A percentile compares a stretch with the other conserved stretches of the same genome.
Conservation (phyloP, 2,888 invertebrate genomes). For the Drosophila infuscata region DNA sequence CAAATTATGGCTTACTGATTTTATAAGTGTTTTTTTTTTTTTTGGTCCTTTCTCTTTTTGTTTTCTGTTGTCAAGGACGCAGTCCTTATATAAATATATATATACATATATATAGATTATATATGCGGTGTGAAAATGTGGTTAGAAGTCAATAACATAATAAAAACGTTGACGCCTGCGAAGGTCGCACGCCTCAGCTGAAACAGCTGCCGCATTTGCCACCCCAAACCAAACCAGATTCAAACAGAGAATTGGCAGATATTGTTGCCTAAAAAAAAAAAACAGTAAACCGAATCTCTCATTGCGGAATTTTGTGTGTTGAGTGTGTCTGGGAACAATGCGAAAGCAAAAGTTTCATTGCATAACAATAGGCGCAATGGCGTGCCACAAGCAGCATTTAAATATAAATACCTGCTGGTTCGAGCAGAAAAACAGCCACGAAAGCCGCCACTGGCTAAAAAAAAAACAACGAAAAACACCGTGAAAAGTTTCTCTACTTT, state of each 20-base stretch:
- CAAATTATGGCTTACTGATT: conserved; percentile 73
- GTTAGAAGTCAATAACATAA: conserved; percentile 78
- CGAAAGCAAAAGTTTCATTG: conserved; percentile 72
- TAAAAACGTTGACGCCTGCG: conserved; percentile 64
- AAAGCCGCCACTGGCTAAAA: conserved; percentile 54
- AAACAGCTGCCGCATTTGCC: conserved; percentile 33
- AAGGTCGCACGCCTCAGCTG: conserved; percentile 62
- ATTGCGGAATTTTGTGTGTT: neutral
- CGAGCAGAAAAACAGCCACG: conserved; percentile 49
- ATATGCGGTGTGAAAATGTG: conserved; percentile 75
- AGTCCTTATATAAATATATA: conserved; percentile 6
- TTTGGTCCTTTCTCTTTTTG: neutral
- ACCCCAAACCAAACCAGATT: neutral
- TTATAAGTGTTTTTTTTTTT: conserved; percentile 59
- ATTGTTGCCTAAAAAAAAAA: neutral
- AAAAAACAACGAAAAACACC: conserved; percentile 33
- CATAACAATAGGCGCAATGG: conserved; percentile 79
- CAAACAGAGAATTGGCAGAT: neutral
- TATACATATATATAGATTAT: conserved; percentile 2
- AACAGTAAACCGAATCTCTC: neutral
- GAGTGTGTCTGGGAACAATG: conserved; percentile 46
- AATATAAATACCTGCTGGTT: conserved; percentile 79
- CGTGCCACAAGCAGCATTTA: conserved; percentile 75
- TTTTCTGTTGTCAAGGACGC: conserved; percentile 64
- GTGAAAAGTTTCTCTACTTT: conserved; percentile 68